Percentiles rank a stretch among this genome's conserved stretches.
Conservation (phyloP, 92 coral and sea anemone species). For the Anthopleura xanthogrammica region DNA sequence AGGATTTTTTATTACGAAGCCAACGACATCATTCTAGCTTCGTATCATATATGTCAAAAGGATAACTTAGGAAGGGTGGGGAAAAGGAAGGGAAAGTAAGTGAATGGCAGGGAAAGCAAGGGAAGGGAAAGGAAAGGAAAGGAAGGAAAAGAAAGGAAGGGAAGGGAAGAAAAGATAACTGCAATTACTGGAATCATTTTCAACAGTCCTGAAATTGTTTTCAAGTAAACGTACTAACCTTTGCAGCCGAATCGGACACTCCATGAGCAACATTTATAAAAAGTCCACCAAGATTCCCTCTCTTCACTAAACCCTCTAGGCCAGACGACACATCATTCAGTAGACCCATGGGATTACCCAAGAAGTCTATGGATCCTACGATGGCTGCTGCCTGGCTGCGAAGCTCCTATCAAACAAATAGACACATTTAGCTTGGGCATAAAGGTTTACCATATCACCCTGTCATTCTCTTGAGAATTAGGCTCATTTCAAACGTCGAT, state of each 20-base stretch:
- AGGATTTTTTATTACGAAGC: too few relatives aligned
- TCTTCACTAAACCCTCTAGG: constrained; percentile 90
- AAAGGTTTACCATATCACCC: too few relatives aligned
- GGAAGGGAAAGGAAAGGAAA: too few relatives aligned
- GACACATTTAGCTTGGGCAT: background rate
- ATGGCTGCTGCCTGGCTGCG: constrained; percentile 94
- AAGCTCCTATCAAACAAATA: constrained; percentile 58
- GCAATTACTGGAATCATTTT: background rate
- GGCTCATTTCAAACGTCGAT: too few relatives aligned
- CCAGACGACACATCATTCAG: constrained; percentile 97
- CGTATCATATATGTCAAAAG: background rate
- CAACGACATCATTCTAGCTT: too few relatives aligned
- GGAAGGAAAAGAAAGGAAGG: background rate
- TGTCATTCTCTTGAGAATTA: too few relatives aligned
- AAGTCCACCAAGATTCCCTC: constrained; percentile 95
- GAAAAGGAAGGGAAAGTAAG: background rate
- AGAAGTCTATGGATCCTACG: constrained; percentile 88
- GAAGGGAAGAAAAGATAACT: background rate
- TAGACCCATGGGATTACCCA: constrained; percentile 98
- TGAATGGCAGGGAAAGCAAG: too few relatives aligned
- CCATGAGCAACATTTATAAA: constrained; percentile 96
- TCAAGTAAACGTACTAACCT: constrained; percentile 46
- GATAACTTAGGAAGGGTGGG: too few relatives aligned
- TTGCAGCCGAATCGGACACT: constrained; percentile 95
- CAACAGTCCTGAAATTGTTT: too few relatives aligned